Conservation (phyloP, 2,888 invertebrate genomes). For the Patella ulyssiponensis region DNA sequence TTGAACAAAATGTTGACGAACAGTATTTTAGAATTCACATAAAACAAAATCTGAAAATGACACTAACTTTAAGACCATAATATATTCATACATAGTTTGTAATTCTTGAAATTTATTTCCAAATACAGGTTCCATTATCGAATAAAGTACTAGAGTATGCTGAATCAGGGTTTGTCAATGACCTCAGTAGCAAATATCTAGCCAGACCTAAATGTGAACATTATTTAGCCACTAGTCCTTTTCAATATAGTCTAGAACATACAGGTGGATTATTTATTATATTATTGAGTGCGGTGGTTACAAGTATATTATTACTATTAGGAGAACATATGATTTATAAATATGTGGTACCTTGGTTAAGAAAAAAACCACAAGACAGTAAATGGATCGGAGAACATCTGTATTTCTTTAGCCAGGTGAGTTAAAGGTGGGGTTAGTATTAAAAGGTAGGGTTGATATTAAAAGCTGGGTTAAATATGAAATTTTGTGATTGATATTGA, state of each 20-base stretch:
- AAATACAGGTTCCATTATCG: constrained; percentile 84
- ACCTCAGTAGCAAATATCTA: constrained; percentile 57
- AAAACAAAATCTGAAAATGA: no score
- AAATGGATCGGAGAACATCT: constrained; percentile 92
- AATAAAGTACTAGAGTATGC: constrained; percentile 83
- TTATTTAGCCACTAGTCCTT: constrained; percentile 38
- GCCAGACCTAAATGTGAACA: constrained; percentile 73
- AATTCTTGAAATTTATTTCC: not conserved
- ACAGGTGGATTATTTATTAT: constrained; percentile 63
- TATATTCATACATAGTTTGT: not conserved
- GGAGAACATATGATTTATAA: constrained; percentile 90
- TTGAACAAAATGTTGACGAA: no score
- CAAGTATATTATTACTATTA: constrained; percentile 79
- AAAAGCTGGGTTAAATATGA: no score
- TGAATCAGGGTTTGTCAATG: constrained; percentile 63
- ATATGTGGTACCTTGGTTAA: constrained; percentile 81
- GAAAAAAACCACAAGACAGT: constrained; percentile 87
- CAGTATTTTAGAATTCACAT: no score
- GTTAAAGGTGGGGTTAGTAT: constrained; percentile 20
- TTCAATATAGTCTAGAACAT: constrained; percentile 55
- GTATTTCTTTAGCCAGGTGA: constrained; percentile 93
- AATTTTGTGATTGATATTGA: no score
- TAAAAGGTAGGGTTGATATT: no score
- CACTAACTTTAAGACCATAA: no score
- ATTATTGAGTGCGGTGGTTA: constrained; percentile 59